Percentiles rank a stretch among this genome's conserved stretches.
Conservation (phyloP, 2,113 vertebrate species). For the Zeus faber region DNA sequence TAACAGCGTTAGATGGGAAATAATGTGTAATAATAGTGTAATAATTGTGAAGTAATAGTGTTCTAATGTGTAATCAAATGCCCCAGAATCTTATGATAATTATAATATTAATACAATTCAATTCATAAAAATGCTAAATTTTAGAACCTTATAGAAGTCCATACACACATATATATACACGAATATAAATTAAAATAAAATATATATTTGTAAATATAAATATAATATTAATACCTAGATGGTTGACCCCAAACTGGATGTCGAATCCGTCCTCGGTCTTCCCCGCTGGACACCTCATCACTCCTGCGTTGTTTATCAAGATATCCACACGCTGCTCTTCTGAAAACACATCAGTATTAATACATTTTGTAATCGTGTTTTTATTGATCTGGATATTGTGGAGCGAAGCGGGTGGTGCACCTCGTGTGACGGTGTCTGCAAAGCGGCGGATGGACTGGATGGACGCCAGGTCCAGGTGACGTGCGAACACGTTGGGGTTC, state of each 20-base stretch:
- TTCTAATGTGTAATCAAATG: too few relatives aligned
- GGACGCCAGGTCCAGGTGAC: constrained; percentile 79
- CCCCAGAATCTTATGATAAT: too few relatives aligned
- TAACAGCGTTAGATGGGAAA: neutral
- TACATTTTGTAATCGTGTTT: too few relatives aligned
- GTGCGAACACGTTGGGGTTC: constrained; percentile 74
- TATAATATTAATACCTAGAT: constrained; percentile 70
- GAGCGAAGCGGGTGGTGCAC: constrained; percentile 48
- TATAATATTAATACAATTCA: neutral
- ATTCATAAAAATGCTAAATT: neutral
- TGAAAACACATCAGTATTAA: constrained; percentile 30
- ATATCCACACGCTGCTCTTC: constrained; percentile 79
- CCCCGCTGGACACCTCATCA: constrained; percentile 84
- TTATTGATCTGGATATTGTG: too few relatives aligned
- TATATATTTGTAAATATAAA: neutral
- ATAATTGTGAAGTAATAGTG: too few relatives aligned
- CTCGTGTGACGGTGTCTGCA: constrained; percentile 64
- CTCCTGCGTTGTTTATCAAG: constrained; percentile 83
- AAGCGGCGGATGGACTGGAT: constrained; percentile 79
- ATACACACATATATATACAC: too few relatives aligned
- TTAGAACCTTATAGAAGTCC: too few relatives aligned
- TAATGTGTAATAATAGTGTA: neutral
- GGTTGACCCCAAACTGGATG: constrained; percentile 87
- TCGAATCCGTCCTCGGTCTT: constrained; percentile 86
- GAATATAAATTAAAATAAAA: too few relatives aligned